Evolutionary conservation across 2,888 invertebrate genomes (phyloP), one percentile per base, ranked within the genome.

Genomic region (Ormia ochracea): DNA sequence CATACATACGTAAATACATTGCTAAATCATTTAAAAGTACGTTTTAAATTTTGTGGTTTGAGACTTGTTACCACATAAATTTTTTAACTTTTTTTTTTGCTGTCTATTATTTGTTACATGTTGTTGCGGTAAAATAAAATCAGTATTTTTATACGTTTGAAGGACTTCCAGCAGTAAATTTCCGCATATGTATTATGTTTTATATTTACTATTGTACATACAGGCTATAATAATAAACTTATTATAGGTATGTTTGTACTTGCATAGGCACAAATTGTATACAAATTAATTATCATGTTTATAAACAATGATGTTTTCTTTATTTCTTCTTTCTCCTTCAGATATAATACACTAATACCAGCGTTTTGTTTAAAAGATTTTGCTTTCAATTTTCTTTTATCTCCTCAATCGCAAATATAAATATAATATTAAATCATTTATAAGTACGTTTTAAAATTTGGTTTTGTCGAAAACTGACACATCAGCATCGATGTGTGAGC

Each of bases 91-190:
- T 7, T 28, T 10, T 41, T 26, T 17, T 52, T 52, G 48, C 58
- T 77, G 31, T 58, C 28, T 21, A 38, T 23, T 56, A 69, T 23
- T 38, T 72, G 48, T 58, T 65, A 68, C 74, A 63, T 78, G 48
- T 56, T 68, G 36, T 73, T 56, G 63, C 56, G 56, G 56, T 48
- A 73, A 72, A 66, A 52, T 28, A 59, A 65, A 38, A 9, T 72
- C 61, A 45, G 43, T 72, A 58, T 73, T 48, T 38, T 31, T 17
- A 7, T 45, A 41, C 52, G 38, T 66, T 79, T 81, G 82, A 81
- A 82, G 82, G 82, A 82, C 81, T 82, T 82, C 81, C 81, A 82
- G 73, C 80, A 72, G 73, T 76, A 61, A 70, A 61, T 78, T 75
- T 78, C 78, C 77, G 81, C 70, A 69, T 81, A n/a, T n/a, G n/a